These are phyloP conservation scores for Triplophysa dalaica DNA, from an alignment of 2,113 vertebrate genomes.

Conservation along the genomic window DNA sequence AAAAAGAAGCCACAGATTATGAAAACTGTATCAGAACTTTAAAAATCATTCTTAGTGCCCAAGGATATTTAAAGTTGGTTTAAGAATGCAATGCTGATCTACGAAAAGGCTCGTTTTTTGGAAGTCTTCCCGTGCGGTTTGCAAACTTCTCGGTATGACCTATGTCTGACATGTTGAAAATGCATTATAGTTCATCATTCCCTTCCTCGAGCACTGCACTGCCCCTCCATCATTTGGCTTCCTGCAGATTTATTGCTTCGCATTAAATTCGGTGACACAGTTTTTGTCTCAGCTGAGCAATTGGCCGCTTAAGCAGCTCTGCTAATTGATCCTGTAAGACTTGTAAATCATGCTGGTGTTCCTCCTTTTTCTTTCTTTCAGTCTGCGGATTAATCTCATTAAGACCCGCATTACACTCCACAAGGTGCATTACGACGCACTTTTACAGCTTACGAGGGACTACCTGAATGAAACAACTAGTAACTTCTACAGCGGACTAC, in stretches of 20 bases:
- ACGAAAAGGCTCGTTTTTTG: neutral
- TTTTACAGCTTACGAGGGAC: conserved; percentile 39
- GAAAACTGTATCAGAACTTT: neutral
- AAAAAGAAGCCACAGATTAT: neutral
- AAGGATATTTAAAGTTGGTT: neutral
- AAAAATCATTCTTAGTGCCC: neutral
- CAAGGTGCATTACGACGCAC: conserved; percentile 39
- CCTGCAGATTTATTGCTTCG: conserved; percentile 43
- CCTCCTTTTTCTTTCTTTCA: conserved; percentile 44
- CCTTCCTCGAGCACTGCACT: conserved; percentile 7
- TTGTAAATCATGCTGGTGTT: conserved; percentile 53
- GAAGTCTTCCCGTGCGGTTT: neutral
- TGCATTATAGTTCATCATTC: conserved; percentile 20
- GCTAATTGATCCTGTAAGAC: conserved; percentile 54
- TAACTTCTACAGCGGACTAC: neutral
- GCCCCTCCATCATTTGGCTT: conserved; percentile 22
- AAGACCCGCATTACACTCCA: conserved; percentile 40
- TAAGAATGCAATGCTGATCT: neutral
- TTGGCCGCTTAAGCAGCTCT: conserved; percentile 46
- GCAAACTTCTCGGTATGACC: neutral
- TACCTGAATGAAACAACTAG: conserved; percentile 14
- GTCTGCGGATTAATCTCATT: conserved; percentile 51
- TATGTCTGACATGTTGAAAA: conserved; percentile 2
- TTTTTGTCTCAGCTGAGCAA: conserved; percentile 51
- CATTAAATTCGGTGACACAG: conserved; percentile 42